A percentile compares a stretch with the other conserved stretches of the same genome.
Conservation (phyloP, 2,797 vertebrate genomes). For the Rousettus madagascariensis region DNA sequence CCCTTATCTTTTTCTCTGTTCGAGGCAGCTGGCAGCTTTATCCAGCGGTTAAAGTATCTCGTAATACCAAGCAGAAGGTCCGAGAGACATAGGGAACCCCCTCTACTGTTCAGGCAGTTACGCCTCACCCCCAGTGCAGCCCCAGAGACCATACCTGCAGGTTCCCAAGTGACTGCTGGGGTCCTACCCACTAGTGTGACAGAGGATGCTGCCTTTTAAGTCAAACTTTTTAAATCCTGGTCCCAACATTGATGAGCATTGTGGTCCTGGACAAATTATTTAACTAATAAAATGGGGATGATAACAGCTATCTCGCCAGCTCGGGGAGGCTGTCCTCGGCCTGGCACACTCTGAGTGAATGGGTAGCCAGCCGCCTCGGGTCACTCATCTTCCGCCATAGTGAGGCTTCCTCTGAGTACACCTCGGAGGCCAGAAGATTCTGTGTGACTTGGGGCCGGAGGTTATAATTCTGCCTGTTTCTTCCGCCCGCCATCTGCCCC, state of each 20-base stretch:
- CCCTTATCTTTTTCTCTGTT: not conserved
- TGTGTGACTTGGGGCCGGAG: not conserved
- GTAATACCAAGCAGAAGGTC: not conserved
- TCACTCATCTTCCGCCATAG: not conserved
- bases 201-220: not conserved
- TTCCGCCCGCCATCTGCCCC: not conserved
- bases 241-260: not conserved
- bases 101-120: not conserved
- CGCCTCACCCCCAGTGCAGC: too few species aligned
- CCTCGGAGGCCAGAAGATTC: not conserved
- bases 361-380: not conserved
- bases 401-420: not conserved
- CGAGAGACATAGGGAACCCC: not conserved
- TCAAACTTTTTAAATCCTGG: not conserved
- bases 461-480: not conserved
- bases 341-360: not conserved
- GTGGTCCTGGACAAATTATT: not conserved
- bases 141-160: not conserved
- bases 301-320: not conserved
- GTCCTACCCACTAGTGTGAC: not conserved
- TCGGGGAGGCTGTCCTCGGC: not conserved
- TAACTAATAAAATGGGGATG: not conserved
- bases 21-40: not conserved
- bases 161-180: not conserved
- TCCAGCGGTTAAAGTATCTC: not conserved